These are phyloP conservation scores for Eupithecia insigniata DNA, from an alignment of 2,888 invertebrate species.

Conservation along the genomic window DNA sequence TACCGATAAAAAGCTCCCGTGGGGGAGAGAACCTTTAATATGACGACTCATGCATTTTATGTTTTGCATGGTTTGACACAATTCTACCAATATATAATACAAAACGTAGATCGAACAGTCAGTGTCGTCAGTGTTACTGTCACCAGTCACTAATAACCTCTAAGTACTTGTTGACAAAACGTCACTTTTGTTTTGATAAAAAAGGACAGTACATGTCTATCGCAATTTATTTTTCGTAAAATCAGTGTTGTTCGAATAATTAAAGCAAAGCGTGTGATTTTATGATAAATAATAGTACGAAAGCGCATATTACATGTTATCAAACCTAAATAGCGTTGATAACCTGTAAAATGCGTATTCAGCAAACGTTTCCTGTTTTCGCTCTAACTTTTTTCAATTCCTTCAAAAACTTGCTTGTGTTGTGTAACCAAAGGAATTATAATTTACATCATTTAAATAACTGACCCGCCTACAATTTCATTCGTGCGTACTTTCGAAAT, in stretches of 20 bases:
- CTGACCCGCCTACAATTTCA: too few species aligned
- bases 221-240: slow-evolving; percentile 7
- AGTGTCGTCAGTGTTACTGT: neutral
- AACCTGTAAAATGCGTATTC: slow-evolving; percentile 35
- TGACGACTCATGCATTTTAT: too few species aligned
- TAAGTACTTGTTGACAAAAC: too few species aligned
- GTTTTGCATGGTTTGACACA: too few species aligned
- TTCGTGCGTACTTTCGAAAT: too few species aligned
- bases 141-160: neutral
- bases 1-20: too few species aligned
- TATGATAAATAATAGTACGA: slow-evolving; percentile 12
- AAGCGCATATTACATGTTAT: slow-evolving; percentile 37
- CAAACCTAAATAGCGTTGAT: slow-evolving; percentile 7
- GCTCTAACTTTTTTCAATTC: neutral
- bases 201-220: slow-evolving; percentile 2
- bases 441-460: slow-evolving; percentile 25
- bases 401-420: slow-evolving; percentile 6
- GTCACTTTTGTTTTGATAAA: slow-evolving; percentile 4
- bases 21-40: too few species aligned
- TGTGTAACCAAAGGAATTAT: slow-evolving; percentile 35
- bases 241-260: slow-evolving; percentile 21
- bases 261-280: slow-evolving; percentile 14
- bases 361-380: neutral
- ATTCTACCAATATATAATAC: too few species aligned
- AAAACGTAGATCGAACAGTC: too few species aligned